Evolutionary conservation across 2,888 invertebrate species (phyloP).

Genomic region (Scelioninae gen. 2): DNA sequence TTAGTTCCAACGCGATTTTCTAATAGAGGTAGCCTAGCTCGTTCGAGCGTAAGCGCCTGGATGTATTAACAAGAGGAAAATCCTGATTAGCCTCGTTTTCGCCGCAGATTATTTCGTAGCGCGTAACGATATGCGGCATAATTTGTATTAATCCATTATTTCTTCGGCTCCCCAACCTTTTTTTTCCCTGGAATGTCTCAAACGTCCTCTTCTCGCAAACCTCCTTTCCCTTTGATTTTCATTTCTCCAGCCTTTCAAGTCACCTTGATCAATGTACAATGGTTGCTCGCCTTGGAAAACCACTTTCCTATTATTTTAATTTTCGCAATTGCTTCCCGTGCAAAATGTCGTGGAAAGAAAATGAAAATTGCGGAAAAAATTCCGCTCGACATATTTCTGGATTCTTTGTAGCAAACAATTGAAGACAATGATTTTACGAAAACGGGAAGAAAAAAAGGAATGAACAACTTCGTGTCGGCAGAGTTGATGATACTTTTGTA

Average conservation of each 20-base stretch:
- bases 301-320: background rate
- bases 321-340: background rate
- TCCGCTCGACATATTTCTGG: background rate
- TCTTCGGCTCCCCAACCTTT: background rate
- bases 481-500: slow-evolving; percentile 27
- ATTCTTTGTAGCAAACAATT: slow-evolving; percentile 9
- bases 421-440: slow-evolving; percentile 4
- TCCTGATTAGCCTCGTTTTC: slow-evolving; percentile 45
- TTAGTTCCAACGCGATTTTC: slow-evolving; percentile 35
- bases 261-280: too few species aligned
- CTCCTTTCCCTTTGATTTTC: background rate
- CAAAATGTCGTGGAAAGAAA: background rate
- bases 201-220: background rate
- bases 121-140: slow-evolving; percentile 20
- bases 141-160: slow-evolving; percentile 22
- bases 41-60: slow-evolving; percentile 39
- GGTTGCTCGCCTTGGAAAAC: background rate
- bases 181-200: background rate
- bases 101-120: slow-evolving; percentile 43
- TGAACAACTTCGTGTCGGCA: background rate
- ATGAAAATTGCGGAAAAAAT: background rate
- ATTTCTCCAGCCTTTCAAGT: too few species aligned
- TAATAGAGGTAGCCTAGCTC: slow-evolving; percentile 34
- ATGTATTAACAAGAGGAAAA: slow-evolving; percentile 50
- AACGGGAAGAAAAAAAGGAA: background rate